Base-by-base conservation (phyloP, 2,888 invertebrate genomes). In the Therioaphis trifolii region DNA sequence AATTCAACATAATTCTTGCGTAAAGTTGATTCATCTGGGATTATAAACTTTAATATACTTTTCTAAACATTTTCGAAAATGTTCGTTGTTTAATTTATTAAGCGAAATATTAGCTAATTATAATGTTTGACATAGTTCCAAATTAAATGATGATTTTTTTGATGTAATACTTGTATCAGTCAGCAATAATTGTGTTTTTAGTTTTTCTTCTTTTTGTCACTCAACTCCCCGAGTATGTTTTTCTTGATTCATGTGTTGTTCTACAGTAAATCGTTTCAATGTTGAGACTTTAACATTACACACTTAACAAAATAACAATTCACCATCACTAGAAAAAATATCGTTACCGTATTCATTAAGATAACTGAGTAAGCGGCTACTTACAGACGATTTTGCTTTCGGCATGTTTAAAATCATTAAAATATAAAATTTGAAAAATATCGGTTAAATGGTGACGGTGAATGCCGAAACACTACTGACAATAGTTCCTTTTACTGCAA, bases 51-150 rank as follows among this genome's bases (percentile, higher is more conserved):
- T 79, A 79, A 49, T 79, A 69, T 49, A 79, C 52, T 55, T 66
- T 68, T 52, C 55, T 79, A 29, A 79, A 68, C 46, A 71, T 15
- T 49, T 24, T 71, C 49, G 7, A 71, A 71, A 49, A 15, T 71
- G 71, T 71, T 71, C 71, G 49, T 71, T 71, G 71, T 71, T 71
- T 71, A 71, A 52, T 72, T 72, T 52, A 52, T 72, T 72, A 72
- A 72, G 72, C 52, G 49, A 49, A 72, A 72, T 72, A 72, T 72
- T 72, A 49, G 72, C 29, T 52, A 72, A 72, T 72, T 49, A 72
- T 72, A 72, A 72, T 72, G 49, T 72, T 72, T 72, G 27, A 72
- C 72, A 72, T 72, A 72, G 49, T n/a, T n/a, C n/a, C n/a, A n/a
- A n/a, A n/a, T n/a, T n/a, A n/a, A n/a, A n/a, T n/a, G n/a, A n/a